phyloP scores from a whole-genome alignment of 2,888 invertebrate genomes.

The Sialis fuliginosa region DNA sequence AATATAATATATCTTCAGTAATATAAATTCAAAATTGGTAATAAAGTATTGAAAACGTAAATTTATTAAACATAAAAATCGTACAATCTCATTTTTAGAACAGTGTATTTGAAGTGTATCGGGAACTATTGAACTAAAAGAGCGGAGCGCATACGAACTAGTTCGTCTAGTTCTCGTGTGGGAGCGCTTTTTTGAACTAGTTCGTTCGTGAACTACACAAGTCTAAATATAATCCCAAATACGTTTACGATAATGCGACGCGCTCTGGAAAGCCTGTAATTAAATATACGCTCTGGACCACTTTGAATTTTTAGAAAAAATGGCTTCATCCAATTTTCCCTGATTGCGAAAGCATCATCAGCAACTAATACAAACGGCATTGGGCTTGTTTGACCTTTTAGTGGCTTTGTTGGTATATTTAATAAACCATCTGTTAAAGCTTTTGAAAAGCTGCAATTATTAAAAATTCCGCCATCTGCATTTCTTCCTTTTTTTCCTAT shows the following conservation, averaged over 20 bases:
- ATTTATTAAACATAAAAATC: too few species aligned
- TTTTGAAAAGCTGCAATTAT: slow-evolving; percentile 11
- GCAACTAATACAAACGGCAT: background rate
- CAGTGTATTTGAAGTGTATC: too few species aligned
- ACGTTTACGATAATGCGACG: too few species aligned
- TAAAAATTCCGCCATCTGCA: slow-evolving; percentile 14
- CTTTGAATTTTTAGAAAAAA: slow-evolving; percentile 7
- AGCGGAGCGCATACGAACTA: too few species aligned
- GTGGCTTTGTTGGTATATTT: slow-evolving; percentile 10
- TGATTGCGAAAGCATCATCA: slow-evolving; percentile 10
- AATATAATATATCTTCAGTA: too few species aligned
- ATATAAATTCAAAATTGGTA: too few species aligned
- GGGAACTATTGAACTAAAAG: too few species aligned
- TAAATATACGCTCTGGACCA: background rate
- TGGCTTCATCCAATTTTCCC: slow-evolving; percentile 10
- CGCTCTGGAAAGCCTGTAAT: slow-evolving; percentile 8
- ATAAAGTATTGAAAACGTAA: too few species aligned
- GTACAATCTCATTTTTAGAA: too few species aligned
- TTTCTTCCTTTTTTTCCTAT: slow-evolving; percentile 13
- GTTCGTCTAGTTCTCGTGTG: too few species aligned
- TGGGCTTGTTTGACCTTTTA: too few species aligned
- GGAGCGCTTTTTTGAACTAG: too few species aligned
- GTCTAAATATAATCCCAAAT: slow-evolving; percentile 13
- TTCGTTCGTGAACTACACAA: slow-evolving; percentile 16
- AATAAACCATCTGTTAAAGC: slow-evolving; percentile 10